phyloP scores from a whole-genome alignment of 2,888 invertebrate species.

The Athalia rosae region DNA sequence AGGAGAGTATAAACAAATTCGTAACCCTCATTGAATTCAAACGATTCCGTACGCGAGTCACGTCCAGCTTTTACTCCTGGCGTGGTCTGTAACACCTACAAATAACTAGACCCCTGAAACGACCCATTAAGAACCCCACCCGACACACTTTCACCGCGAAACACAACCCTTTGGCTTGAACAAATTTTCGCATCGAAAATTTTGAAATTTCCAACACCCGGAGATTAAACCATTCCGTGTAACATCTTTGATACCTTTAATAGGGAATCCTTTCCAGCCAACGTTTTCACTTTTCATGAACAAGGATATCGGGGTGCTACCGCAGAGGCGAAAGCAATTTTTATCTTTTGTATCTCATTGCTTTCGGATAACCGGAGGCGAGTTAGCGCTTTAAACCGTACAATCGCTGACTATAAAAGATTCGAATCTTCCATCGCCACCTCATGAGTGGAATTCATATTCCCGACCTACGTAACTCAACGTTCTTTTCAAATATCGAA shows the following conservation, averaged over 20 bases:
- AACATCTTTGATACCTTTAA: background rate
- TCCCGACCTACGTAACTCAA: background rate
- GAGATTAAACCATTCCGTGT: slow-evolving; percentile 28
- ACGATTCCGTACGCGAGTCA: slow-evolving; percentile 55
- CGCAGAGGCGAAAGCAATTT: slow-evolving; percentile 16
- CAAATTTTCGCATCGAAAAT: slow-evolving; percentile 43
- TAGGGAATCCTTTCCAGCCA: background rate
- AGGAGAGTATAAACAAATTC: slow-evolving; percentile 56
- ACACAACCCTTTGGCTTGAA: slow-evolving; percentile 42
- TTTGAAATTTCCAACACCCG: slow-evolving; percentile 36
- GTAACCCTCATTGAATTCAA: slow-evolving; percentile 51
- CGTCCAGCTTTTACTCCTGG: slow-evolving; percentile 56
- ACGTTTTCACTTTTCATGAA: slow-evolving; percentile 7
- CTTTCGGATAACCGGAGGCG: background rate
- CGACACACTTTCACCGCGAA: slow-evolving; percentile 56
- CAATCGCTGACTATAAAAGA: background rate
- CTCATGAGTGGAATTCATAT: slow-evolving; percentile 8
- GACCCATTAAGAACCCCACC: slow-evolving; percentile 60
- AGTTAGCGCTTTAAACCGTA: background rate
- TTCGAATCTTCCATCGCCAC: background rate
- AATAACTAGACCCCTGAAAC: slow-evolving; percentile 60
- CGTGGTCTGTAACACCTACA: slow-evolving; percentile 56
- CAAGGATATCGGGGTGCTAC: background rate
- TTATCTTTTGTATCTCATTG: slow-evolving; percentile 23
- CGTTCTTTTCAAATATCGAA: background rate